These are phyloP conservation scores for Peromyscus melanophrys DNA, from an alignment of 2,797 vertebrate genomes.

Conservation along the genomic window DNA sequence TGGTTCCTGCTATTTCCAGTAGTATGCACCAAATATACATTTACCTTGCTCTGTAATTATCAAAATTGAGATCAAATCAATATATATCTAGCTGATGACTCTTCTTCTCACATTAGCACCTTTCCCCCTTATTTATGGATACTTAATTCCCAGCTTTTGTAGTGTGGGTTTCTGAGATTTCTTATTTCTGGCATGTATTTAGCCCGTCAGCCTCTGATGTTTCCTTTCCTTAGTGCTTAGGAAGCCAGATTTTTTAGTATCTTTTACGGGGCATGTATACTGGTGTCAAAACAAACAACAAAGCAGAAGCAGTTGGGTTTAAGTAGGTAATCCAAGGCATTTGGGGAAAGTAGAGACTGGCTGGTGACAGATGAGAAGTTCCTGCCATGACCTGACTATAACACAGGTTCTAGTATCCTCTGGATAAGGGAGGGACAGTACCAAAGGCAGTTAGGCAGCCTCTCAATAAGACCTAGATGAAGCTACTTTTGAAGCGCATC, in stretches of 20 bases:
- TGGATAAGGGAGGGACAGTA: background rate
- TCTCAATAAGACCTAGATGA: background rate
- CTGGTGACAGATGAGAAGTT: background rate
- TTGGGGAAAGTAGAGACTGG: background rate
- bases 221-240: background rate
- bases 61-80: constrained; percentile 55
- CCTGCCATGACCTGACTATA: background rate
- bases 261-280: background rate
- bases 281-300: background rate
- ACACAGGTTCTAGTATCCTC: background rate
- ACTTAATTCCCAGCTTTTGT: constrained; percentile 5
- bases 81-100: constrained; percentile 8
- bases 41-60: constrained; percentile 55
- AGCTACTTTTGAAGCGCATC: background rate
- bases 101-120: background rate
- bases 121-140: background rate
- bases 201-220: background rate
- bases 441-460: accelerated
- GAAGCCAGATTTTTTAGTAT: background rate
- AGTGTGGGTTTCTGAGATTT: background rate
- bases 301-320: constrained; percentile 21
- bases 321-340: background rate
- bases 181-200: background rate
- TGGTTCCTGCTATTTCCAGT: background rate
- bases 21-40: constrained; percentile 4